Conservation (phyloP, 2,888 invertebrate species). For the Sepioteuthis lessoniana region DNA sequence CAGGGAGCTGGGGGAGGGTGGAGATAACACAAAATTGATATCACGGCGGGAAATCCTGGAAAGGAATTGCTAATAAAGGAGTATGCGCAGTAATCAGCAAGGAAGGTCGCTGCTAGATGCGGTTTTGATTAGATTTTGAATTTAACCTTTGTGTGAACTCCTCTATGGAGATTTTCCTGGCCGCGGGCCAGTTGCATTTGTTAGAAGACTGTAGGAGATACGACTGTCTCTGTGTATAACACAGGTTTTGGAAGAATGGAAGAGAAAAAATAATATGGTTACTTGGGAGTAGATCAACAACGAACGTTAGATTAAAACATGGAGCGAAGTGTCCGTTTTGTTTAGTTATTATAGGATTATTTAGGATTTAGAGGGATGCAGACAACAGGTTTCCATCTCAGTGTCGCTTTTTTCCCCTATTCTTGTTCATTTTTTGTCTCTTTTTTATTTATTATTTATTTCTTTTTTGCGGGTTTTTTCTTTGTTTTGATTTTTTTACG, state of each 20-base stretch:
- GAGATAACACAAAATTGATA: background rate
- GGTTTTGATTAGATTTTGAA: background rate
- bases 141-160: constrained; percentile 33
- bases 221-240: background rate
- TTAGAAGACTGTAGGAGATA: background rate
- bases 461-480: too few species aligned
- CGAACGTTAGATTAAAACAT: background rate
- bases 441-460: too few species aligned
- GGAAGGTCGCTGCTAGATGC: background rate
- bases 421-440: too few species aligned
- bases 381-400: background rate
- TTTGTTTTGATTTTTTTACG: too few species aligned
- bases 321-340: background rate
- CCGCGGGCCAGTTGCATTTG: background rate
- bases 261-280: background rate
- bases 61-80: background rate
- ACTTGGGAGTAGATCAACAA: background rate
- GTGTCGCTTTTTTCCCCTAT: background rate
- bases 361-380: background rate
- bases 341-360: background rate
- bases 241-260: background rate
- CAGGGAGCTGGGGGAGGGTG: too few species aligned
- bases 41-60: constrained; percentile 33
- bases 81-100: background rate
- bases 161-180: background rate